These are phyloP conservation scores for Agapostemon virescens DNA, from an alignment of 2,888 invertebrate genomes.

Conservation along the genomic window DNA sequence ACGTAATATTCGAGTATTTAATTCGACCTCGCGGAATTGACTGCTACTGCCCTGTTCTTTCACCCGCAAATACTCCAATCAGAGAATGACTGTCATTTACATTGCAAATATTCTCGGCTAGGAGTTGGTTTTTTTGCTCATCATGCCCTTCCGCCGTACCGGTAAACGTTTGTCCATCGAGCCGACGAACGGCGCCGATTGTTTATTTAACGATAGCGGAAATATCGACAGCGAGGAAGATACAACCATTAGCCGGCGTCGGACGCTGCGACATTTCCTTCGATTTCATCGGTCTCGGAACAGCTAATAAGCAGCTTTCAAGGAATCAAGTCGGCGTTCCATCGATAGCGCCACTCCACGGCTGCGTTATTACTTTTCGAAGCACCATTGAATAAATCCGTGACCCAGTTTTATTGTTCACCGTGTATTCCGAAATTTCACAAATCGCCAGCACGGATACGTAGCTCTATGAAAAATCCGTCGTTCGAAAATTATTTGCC, in stretches of 20 bases:
- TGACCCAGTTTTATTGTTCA: constrained; percentile 57
- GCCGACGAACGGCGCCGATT: not conserved
- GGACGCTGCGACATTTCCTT: constrained; percentile 25
- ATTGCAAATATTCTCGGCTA: constrained; percentile 12
- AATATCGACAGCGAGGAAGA: not conserved
- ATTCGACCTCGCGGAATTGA: not conserved
- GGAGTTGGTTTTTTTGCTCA: not conserved
- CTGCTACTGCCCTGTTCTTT: not conserved
- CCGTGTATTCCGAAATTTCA: constrained; percentile 40
- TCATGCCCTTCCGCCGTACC: not conserved
- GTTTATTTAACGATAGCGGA: constrained; percentile 25
- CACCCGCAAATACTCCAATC: constrained; percentile 4
- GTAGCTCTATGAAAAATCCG: constrained; percentile 46
- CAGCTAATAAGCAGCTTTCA: constrained; percentile 56
- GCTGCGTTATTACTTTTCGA: constrained; percentile 65
- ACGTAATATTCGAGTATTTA: not conserved
- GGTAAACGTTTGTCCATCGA: not conserved
- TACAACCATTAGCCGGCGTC: constrained; percentile 16
- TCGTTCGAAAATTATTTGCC: constrained; percentile 60
- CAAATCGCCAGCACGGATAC: constrained; percentile 40
- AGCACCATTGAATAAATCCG: constrained; percentile 62
- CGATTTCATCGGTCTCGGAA: constrained; percentile 36
- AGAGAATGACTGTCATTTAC: constrained; percentile 19
- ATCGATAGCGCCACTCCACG: constrained; percentile 52
- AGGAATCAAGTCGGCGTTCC: constrained; percentile 35